Evolutionary conservation across 2,888 invertebrate genomes (phyloP), one percentile per base, ranked within the genome.

Genomic region (Dolomedes plantarius): DNA sequence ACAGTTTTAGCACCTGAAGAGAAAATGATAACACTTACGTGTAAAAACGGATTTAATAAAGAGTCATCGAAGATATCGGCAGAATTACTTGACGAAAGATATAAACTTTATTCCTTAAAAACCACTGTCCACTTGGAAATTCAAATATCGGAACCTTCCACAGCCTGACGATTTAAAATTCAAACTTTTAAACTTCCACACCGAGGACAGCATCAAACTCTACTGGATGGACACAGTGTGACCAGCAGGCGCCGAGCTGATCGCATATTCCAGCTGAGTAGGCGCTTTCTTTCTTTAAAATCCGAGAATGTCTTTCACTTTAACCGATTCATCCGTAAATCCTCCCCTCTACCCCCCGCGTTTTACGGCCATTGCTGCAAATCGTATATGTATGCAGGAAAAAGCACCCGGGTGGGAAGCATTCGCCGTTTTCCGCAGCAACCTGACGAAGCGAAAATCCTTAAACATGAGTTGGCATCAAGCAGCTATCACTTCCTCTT

Each of bases 381-480:
- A 80, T 80, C 73, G 69, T 68, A 81, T 81, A 75, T 75, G 75
- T 68, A 81, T 19, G 67, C 67, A 31, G 32, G 72, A 56, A 56
- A 32, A 56, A 71, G 72, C 23, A 7, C 13, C 27, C 0, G 29
- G 31, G 23, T 6, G 23, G 19, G 23, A 9, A 23, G 32, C 28
- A 67, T 31, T 32, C 13, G 62, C n/a, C 62, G 7, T 65, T 64
- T 64, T 65, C 11, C 31, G 36, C 16, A 13, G 72, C 62, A 36
- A 32, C 69, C 71, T 68, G 81, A 56, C 46, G 76, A 76, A 50
- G 71, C 76, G 83, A 85, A 85, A 85, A 85, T 85, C 83, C 83
- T 73, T 85, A 85, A 85, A 85, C 83, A 85, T 85, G 83, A 85
- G 83, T 85, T 77, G 83, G 77, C 83, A 85, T 85, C 77, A 77